Conservation (phyloP, 2,888 invertebrate species). For the Cheilosia pagana region DNA sequence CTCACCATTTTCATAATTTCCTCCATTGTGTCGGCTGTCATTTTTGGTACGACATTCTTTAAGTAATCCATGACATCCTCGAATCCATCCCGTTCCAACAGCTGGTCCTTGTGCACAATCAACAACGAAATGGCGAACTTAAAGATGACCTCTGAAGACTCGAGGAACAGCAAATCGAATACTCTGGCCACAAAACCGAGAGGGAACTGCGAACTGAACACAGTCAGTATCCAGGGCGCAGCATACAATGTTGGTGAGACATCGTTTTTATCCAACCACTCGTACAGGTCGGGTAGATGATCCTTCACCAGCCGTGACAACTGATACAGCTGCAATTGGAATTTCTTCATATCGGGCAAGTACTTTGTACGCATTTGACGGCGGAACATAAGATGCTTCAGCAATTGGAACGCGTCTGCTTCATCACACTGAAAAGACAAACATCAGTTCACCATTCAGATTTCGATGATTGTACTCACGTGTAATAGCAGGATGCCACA, state of each 20-base stretch:
- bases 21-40: slow-evolving; percentile 88
- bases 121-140: slow-evolving; percentile 94
- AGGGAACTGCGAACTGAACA: slow-evolving; percentile 97
- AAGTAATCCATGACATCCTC: slow-evolving; percentile 97
- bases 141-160: slow-evolving; percentile 95
- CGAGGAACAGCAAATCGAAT: slow-evolving; percentile 95
- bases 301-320: slow-evolving; percentile 96
- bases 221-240: slow-evolving; percentile 97
- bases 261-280: slow-evolving; percentile 93
- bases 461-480: slow-evolving; percentile 85
- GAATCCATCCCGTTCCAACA: slow-evolving; percentile 94
- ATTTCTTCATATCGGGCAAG: slow-evolving; percentile 96
- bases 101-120: slow-evolving; percentile 92
- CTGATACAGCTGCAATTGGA: slow-evolving; percentile 96
- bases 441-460: not conserved
- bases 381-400: slow-evolving; percentile 96
- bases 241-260: slow-evolving; percentile 97
- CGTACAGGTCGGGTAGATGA: slow-evolving; percentile 92
- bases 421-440: slow-evolving; percentile 92
- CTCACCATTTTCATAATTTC: slow-evolving; percentile 92
- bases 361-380: slow-evolving; percentile 95
- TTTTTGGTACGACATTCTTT: slow-evolving; percentile 90
- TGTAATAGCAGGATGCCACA: slow-evolving; percentile 96
- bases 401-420: slow-evolving; percentile 92
- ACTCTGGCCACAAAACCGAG: slow-evolving; percentile 97